Evolutionary conservation across 2,888 invertebrate genomes (phyloP).

Genomic region (Trichopria drosophilae): DNA sequence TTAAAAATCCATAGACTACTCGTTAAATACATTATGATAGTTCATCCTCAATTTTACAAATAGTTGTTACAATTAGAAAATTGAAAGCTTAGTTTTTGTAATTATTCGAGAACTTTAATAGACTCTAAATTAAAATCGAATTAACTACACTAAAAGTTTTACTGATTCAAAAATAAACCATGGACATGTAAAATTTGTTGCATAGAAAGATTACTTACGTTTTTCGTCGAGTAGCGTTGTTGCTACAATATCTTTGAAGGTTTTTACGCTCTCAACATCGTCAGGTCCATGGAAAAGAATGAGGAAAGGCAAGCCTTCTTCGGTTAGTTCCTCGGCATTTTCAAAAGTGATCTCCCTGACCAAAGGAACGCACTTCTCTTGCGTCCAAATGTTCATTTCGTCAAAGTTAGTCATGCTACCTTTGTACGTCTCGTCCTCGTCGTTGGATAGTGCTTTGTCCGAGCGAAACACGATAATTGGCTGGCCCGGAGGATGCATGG

Average conservation of each 20-base stretch:
- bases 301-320: conserved; percentile 97
- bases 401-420: conserved; percentile 77
- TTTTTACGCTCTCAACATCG: conserved; percentile 78
- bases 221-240: conserved; percentile 82
- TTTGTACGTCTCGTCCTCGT: conserved; percentile 81
- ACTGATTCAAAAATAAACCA: background rate
- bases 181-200: too few species aligned
- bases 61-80: too few species aligned
- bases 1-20: too few species aligned
- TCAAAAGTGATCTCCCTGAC: conserved; percentile 99
- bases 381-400: conserved; percentile 85
- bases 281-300: conserved; percentile 93
- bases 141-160: background rate
- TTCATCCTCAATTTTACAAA: too few species aligned
- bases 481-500: conserved; percentile 82
- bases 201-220: conserved; percentile 69
- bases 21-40: too few species aligned
- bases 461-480: conserved; percentile 83
- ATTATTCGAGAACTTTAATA: background rate
- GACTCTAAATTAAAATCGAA: background rate
- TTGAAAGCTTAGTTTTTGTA: too few species aligned
- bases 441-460: conserved; percentile 76
- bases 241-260: conserved; percentile 80
- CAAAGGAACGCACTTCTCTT: conserved; percentile 92
- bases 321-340: conserved; percentile 98